Percentiles rank a stretch among this genome's conserved stretches.
Conservation (phyloP, 2,113 vertebrate species). For the Struthidea cinerea region DNA sequence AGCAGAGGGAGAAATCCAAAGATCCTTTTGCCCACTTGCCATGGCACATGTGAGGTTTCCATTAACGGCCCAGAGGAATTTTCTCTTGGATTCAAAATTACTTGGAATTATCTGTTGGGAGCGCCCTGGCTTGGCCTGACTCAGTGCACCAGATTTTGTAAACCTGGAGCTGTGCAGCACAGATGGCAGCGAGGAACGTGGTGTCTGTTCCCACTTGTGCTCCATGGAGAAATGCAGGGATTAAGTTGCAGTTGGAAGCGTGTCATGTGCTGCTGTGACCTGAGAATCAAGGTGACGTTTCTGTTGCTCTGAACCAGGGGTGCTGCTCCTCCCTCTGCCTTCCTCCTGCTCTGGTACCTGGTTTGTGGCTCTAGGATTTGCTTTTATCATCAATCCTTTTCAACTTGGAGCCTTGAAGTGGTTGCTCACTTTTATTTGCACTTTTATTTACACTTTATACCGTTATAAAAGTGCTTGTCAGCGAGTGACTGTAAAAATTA, state of each 20-base stretch:
- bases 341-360: not conserved
- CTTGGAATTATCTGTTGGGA: not conserved
- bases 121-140: not conserved
- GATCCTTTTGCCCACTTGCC: not conserved
- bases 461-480: not conserved
- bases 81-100: not conserved
- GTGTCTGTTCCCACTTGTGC: not conserved
- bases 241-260: not conserved
- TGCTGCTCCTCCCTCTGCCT: not conserved
- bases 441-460: not conserved
- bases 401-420: not conserved
- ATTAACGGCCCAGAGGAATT: not conserved
- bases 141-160: not conserved
- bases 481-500: not conserved
- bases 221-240: not conserved
- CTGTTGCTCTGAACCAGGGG: not conserved
- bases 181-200: rapidly evolving
- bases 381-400: not conserved
- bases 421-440: not conserved
- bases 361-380: not conserved
- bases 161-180: not conserved
- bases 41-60: not conserved
- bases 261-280: not conserved
- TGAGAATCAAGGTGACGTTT: not conserved
- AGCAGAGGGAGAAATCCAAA: not conserved